Base-by-base conservation (phyloP, 2,113 vertebrate species). In the Coracopsis vasa region DNA sequence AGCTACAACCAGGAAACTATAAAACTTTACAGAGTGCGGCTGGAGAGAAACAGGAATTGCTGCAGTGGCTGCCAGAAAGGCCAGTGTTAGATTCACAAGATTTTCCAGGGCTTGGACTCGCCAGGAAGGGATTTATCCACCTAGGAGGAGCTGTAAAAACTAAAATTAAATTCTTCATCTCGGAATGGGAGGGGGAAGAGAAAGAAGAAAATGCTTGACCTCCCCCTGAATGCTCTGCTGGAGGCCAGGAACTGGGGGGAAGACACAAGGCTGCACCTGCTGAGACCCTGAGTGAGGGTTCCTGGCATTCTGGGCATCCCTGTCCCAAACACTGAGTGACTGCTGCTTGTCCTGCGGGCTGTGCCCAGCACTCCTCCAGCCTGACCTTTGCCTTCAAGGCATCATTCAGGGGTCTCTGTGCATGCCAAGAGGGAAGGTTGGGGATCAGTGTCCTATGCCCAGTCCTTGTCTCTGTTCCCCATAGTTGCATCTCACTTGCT, bases 11-110 rank as follows among this genome's bases (percentile, higher is more conserved):
- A 97, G 97, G 97, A 97, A 97, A 96, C 96, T 81, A 95, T 97
- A 97, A 97, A 97, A 97, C 95, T 97, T 97, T 97, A 97, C 97
- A 96, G 96, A 97, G 96, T 97, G 97, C 72, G 96, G 96, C 96
- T 97, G 96, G 95, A 97, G 95, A 97, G 97, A 97, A 97, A 95
- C 95, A 97, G 97, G 95, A 93, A 96, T 96, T 89, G 86, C 88
- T 95, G 86, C 80, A 60, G 95, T 86, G 92, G 88, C 94, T 97
- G 97, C 97, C 97, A 96, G 97, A 96, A 96, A 86, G 90, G 94
- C 94, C 93, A 91, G 91, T 53, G 9, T 96, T 91, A 85, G 64
- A 95, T 95, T 97, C 96, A 96, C 88, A 95, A 97, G 96, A 96
- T 97, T 97, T 97, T 97, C 97, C 97, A 97, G 95, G 94, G 94